Evolutionary conservation across 2,113 vertebrate genomes (phyloP).

Genomic region (Mustela lutreola): DNA sequence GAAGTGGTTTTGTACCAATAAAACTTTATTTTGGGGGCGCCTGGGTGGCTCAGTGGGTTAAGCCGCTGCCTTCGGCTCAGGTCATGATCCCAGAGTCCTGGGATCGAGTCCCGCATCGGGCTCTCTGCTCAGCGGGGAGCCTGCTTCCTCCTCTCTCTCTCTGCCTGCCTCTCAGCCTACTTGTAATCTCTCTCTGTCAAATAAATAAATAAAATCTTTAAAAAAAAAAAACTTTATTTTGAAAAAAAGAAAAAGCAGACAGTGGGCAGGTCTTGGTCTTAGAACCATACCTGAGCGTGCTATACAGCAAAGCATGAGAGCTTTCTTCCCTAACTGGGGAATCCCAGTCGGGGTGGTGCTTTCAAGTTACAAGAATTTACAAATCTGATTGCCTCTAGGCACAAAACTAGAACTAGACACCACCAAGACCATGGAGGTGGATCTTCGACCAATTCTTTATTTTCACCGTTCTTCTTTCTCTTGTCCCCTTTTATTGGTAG

Average conservation of each 20-base stretch:
- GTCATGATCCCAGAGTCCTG: too few relatives aligned
- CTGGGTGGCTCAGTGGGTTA: too few relatives aligned
- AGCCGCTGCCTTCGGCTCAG: too few relatives aligned
- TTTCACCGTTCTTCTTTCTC: background rate
- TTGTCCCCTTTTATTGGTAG: background rate
- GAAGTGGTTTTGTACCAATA: background rate
- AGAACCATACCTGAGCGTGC: background rate
- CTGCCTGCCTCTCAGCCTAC: too few relatives aligned
- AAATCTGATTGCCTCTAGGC: background rate
- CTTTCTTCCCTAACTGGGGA: background rate
- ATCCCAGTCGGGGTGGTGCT: background rate
- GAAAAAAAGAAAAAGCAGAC: background rate
- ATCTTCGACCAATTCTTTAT: background rate
- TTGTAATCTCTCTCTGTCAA: too few relatives aligned
- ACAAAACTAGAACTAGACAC: background rate
- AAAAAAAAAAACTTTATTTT: conserved; percentile 51
- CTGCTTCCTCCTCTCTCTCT: too few relatives aligned
- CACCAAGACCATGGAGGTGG: background rate
- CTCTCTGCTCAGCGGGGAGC: too few relatives aligned
- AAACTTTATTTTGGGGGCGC: conserved; percentile 40
- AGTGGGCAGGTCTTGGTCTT: background rate
- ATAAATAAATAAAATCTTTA: too few relatives aligned
- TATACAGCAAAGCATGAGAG: background rate
- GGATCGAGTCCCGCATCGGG: too few relatives aligned
- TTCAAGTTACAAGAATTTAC: background rate